Conservation (phyloP, 2,113 vertebrate genomes). For the Sinocyclocheilus grahami region DNA sequence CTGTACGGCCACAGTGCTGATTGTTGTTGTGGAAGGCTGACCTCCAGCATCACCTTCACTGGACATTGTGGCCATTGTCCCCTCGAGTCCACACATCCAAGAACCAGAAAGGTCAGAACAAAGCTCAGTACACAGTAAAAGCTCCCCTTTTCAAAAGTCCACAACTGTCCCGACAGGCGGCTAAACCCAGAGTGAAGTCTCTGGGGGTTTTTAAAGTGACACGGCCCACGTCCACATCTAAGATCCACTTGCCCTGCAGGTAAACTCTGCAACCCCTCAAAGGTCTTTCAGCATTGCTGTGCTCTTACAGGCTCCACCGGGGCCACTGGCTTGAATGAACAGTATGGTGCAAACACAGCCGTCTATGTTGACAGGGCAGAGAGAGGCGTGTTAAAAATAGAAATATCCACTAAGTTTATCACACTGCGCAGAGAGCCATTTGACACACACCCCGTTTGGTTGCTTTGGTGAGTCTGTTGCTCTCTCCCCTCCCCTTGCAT, state of each 20-base stretch:
- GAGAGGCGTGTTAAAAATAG: slow-evolving; percentile 90
- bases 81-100: slow-evolving; percentile 51
- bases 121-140: slow-evolving; percentile 12
- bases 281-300: not conserved
- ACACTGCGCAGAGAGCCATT: slow-evolving; percentile 69
- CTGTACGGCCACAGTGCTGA: slow-evolving; percentile 85
- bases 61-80: slow-evolving; percentile 70
- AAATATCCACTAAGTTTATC: slow-evolving; percentile 85
- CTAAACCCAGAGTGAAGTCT: slow-evolving; percentile 28
- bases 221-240: slow-evolving; percentile 20
- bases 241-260: slow-evolving; percentile 6
- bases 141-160: slow-evolving; percentile 6
- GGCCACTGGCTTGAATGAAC: slow-evolving; percentile 44
- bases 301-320: slow-evolving; percentile 35
- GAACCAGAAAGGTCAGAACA: slow-evolving; percentile 22
- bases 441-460: slow-evolving; percentile 82
- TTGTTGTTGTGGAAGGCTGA: slow-evolving; percentile 77
- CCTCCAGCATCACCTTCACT: slow-evolving; percentile 60
- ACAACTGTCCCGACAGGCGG: not conserved
- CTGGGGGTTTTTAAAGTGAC: slow-evolving; percentile 14
- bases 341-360: slow-evolving; percentile 61
- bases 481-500: slow-evolving; percentile 67
- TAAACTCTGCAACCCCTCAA: slow-evolving; percentile 11
- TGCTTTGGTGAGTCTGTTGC: slow-evolving; percentile 70
- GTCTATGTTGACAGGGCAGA: slow-evolving; percentile 77